Evolutionary conservation across 1,140 invertebrate genomes (phyloP).

Genomic region (Drosophila nasuta): DNA sequence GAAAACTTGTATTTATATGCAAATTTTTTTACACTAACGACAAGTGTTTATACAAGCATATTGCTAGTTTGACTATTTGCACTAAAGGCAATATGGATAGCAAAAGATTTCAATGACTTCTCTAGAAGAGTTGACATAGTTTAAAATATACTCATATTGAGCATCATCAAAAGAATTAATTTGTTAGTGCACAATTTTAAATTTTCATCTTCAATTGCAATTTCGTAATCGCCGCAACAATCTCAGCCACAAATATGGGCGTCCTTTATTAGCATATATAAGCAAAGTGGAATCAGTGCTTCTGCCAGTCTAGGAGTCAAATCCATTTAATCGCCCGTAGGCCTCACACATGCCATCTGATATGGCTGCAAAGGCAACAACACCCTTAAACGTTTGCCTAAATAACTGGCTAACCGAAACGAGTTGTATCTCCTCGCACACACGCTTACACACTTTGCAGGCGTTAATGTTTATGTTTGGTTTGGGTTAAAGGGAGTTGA

Average conservation of each 20-base stretch:
- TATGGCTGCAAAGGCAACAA: slow-evolving; percentile 23
- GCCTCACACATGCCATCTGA: slow-evolving; percentile 40
- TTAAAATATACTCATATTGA: not conserved
- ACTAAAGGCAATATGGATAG: not conserved
- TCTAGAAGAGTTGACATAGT: not conserved
- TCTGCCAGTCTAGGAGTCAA: slow-evolving; percentile 51
- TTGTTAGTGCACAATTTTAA: not conserved
- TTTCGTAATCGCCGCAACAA: slow-evolving; percentile 31
- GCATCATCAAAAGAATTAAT: not conserved
- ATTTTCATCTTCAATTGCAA: slow-evolving; percentile 28
- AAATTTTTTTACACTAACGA: slow-evolving; percentile 4
- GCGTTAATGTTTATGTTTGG: slow-evolving; percentile 63
- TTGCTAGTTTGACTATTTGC: not conserved
- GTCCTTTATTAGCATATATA: slow-evolving; percentile 46
- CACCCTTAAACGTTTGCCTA: slow-evolving; percentile 41
- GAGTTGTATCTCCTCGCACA: slow-evolving; percentile 28
- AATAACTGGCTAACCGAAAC: slow-evolving; percentile 48
- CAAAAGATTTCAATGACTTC: not conserved
- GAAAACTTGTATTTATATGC: slow-evolving; percentile 5
- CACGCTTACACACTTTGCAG: slow-evolving; percentile 46
- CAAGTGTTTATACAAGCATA: not conserved
- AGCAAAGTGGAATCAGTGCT: slow-evolving; percentile 45
- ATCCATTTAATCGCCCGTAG: slow-evolving; percentile 69
- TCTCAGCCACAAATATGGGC: slow-evolving; percentile 48
- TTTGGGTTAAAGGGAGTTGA: slow-evolving; percentile 26